Evolutionary conservation across 2,888 invertebrate species (phyloP).

Genomic region (Fragum whitleyi): DNA sequence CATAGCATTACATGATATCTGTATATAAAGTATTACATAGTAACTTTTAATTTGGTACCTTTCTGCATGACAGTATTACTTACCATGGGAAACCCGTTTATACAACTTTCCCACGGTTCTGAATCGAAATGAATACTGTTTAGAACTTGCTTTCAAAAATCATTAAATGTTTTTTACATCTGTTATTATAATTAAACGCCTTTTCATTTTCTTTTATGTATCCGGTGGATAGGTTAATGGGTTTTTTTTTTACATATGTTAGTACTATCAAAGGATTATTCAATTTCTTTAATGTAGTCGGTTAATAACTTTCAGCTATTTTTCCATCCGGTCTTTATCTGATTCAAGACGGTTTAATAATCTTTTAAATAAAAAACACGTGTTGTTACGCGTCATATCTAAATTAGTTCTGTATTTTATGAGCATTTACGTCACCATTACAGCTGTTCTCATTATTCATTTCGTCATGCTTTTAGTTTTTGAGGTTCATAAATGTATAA

Average conservation of each 20-base stretch:
- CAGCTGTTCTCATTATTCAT: slow-evolving; percentile 9
- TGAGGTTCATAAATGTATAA: neutral
- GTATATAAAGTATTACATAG: neutral
- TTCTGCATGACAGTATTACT: too few species aligned
- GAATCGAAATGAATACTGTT: neutral
- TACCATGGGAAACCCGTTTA: neutral
- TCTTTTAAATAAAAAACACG: neutral
- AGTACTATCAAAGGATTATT: neutral
- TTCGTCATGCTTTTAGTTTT: neutral
- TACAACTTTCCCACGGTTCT: slow-evolving; percentile 6
- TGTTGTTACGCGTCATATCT: slow-evolving; percentile 4
- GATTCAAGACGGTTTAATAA: neutral
- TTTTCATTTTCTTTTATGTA: too few species aligned
- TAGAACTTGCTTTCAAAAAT: too few species aligned
- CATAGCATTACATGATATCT: neutral
- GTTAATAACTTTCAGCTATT: neutral
- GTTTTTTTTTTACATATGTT: too few species aligned
- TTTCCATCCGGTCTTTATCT: slow-evolving; percentile 7
- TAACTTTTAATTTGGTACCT: neutral
- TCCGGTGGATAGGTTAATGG: too few species aligned
- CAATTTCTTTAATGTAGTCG: slow-evolving; percentile 3
- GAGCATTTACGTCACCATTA: neutral
- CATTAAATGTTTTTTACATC: too few species aligned
- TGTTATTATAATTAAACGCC: too few species aligned
- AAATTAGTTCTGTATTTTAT: neutral